phyloP scores from a whole-genome alignment of 2,113 vertebrate species.

The Aphelocoma coerulescens region DNA sequence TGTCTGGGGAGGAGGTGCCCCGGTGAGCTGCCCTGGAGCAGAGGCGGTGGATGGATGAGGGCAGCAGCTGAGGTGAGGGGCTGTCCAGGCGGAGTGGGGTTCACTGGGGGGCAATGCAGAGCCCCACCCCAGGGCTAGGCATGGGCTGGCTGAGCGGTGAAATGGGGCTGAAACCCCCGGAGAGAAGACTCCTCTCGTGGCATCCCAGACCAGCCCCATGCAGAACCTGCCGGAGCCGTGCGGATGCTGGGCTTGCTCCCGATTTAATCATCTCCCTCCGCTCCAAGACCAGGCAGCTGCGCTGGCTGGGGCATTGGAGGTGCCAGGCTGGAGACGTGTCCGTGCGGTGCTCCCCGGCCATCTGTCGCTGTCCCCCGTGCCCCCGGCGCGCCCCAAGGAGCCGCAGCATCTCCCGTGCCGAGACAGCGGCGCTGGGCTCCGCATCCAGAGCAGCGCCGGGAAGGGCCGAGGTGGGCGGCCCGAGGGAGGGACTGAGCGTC shows the following conservation, averaged over 20 bases:
- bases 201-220: not conserved
- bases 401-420: not conserved
- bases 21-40: rapidly evolving
- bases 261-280: not conserved
- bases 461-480: not conserved
- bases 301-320: not conserved
- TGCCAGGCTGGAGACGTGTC: not conserved
- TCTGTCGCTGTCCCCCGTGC: not conserved
- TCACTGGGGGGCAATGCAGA: rapidly evolving
- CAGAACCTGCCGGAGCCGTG: not conserved
- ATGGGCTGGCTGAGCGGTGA: not conserved
- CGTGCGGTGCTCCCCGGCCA: not conserved
- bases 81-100: rapidly evolving
- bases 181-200: rapidly evolving
- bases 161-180: rapidly evolving
- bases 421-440: not conserved
- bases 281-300: rapidly evolving
- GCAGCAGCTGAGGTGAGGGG: rapidly evolving
- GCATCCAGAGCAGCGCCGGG: not conserved
- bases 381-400: not conserved
- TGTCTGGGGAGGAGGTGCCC: rapidly evolving
- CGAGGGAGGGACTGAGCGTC: not conserved
- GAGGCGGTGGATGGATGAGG: not conserved
- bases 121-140: not conserved
- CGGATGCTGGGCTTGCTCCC: rapidly evolving